A percentile compares a stretch with the other conserved stretches of the same genome.
phyloP scores from a whole-genome alignment of 2,888 invertebrate species.

The Macrosiphum euphorbiae region DNA sequence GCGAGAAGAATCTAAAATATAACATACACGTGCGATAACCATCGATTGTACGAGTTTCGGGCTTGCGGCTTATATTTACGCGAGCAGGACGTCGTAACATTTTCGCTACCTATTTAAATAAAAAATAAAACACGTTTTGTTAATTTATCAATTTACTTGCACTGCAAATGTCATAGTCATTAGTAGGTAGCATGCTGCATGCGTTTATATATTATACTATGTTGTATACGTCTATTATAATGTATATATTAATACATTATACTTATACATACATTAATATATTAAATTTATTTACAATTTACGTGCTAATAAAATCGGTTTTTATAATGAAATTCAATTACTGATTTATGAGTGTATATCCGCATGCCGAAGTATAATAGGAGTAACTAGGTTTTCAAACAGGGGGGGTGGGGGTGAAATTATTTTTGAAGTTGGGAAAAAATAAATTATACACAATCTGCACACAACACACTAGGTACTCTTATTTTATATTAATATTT shows the following conservation, averaged over 20 bases:
- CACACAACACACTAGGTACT: background rate
- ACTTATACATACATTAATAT: background rate
- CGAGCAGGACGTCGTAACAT: background rate
- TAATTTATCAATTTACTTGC: background rate
- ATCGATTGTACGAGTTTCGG: background rate
- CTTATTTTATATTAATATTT: too few species aligned
- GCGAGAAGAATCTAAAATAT: background rate
- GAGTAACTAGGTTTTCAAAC: background rate
- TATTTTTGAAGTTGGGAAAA: background rate
- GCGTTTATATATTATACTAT: background rate
- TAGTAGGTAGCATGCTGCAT: background rate
- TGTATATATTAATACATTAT: too few species aligned
- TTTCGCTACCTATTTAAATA: slow-evolving; percentile 1
- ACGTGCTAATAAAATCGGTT: background rate
- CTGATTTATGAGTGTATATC: background rate
- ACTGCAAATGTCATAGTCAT: slow-evolving; percentile 11
- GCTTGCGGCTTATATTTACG: background rate
- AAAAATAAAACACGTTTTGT: slow-evolving; percentile 8
- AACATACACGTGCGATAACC: background rate
- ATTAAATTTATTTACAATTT: slow-evolving; percentile 8
- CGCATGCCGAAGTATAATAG: background rate
- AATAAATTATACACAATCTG: background rate
- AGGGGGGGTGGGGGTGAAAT: background rate
- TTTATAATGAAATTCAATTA: background rate
- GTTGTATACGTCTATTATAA: background rate